These are phyloP conservation scores for Papilio helenus DNA, from an alignment of 1,140 invertebrate genomes.

Conservation along the genomic window DNA sequence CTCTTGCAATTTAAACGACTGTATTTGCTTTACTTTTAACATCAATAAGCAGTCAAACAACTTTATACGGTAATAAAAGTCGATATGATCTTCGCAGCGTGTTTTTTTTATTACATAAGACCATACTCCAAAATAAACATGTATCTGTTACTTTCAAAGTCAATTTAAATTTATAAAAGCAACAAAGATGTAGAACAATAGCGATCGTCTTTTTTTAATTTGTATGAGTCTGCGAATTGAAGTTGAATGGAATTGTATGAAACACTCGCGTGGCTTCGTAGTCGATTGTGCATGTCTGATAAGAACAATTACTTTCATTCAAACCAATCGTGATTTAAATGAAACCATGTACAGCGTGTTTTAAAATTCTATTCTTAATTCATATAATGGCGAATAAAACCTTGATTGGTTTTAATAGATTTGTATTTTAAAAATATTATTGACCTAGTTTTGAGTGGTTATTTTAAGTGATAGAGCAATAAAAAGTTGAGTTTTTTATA, in stretches of 20 bases:
- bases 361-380: background rate
- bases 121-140: background rate
- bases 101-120: background rate
- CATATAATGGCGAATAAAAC: background rate
- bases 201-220: constrained; percentile 9
- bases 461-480: background rate
- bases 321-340: constrained; percentile 21
- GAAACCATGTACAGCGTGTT: constrained; percentile 8
- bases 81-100: background rate
- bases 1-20: background rate
- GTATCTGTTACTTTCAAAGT: background rate
- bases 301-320: constrained; percentile 26
- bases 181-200: constrained; percentile 5
- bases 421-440: background rate
- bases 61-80: background rate
- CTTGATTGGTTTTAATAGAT: background rate
- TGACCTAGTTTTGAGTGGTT: background rate
- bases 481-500: background rate
- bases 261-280: constrained; percentile 2
- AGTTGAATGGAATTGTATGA: constrained; percentile 16
- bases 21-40: background rate
- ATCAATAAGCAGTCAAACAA: constrained; percentile 22
- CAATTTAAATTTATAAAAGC: background rate
- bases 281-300: constrained; percentile 12
- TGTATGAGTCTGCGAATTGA: constrained; percentile 4